These are phyloP conservation scores for Anarrhichthys ocellatus DNA, from an alignment of 2,113 vertebrate species.

Conservation along the genomic window DNA sequence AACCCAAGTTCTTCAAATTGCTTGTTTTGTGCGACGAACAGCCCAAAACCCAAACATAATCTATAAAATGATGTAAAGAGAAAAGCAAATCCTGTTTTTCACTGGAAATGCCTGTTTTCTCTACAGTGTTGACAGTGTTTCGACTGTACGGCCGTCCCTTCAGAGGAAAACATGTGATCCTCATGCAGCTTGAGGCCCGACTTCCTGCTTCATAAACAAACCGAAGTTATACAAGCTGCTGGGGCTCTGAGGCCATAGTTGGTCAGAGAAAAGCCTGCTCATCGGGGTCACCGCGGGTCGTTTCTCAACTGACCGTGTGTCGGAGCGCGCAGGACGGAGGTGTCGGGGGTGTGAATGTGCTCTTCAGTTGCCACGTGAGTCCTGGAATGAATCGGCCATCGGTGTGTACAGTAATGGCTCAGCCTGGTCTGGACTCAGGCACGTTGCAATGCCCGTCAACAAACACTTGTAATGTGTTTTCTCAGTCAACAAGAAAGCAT, in stretches of 20 bases:
- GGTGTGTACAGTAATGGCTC: slow-evolving; percentile 40
- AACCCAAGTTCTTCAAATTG: neutral
- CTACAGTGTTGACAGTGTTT: slow-evolving; percentile 22
- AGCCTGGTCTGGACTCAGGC: slow-evolving; percentile 29
- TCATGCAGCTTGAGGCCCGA: slow-evolving; percentile 21
- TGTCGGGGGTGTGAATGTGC: slow-evolving; percentile 55
- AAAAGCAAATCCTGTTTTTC: neutral
- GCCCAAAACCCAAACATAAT: neutral
- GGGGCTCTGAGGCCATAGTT: slow-evolving; percentile 42
- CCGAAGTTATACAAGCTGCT: slow-evolving; percentile 62
- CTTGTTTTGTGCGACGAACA: neutral
- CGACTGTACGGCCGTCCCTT: slow-evolving; percentile 31
- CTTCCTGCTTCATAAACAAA: slow-evolving; percentile 69
- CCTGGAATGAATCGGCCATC: slow-evolving; percentile 54
- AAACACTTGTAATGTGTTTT: slow-evolving; percentile 68
- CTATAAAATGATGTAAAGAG: neutral
- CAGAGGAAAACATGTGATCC: slow-evolving; percentile 48
- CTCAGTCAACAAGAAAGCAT: slow-evolving; percentile 53
- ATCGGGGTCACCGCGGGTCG: slow-evolving; percentile 51
- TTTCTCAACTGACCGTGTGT: slow-evolving; percentile 55
- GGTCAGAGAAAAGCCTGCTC: slow-evolving; percentile 37
- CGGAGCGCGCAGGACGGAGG: slow-evolving; percentile 31
- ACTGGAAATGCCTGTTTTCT: slow-evolving; percentile 4
- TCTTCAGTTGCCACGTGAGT: slow-evolving; percentile 36
- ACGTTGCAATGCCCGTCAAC: slow-evolving; percentile 47